These are phyloP conservation scores for Tyrophagus putrescentiae DNA, from an alignment of 1,140 invertebrate species.

Conservation along the genomic window DNA sequence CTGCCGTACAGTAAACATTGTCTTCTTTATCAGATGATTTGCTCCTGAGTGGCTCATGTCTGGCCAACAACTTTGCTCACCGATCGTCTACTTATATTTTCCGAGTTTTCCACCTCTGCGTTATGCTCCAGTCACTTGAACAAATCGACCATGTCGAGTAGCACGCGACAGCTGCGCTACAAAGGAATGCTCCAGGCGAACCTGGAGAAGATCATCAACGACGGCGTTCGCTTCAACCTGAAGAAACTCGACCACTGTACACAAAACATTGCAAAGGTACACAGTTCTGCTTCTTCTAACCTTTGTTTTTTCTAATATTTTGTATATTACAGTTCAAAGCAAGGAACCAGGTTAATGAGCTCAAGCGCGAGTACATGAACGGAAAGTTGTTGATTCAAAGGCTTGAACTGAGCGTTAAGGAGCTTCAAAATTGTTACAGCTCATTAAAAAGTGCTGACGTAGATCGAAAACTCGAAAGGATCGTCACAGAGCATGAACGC, in stretches of 20 bases:
- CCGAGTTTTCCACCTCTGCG: too few species aligned
- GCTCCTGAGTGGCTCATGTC: too few species aligned
- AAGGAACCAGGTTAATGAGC: background rate
- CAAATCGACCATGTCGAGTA: too few species aligned
- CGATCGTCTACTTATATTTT: too few species aligned
- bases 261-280: background rate
- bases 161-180: too few species aligned
- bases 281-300: background rate
- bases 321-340: background rate
- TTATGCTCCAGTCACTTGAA: too few species aligned
- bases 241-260: background rate
- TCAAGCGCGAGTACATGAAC: background rate
- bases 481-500: too few species aligned
- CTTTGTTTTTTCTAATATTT: background rate
- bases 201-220: background rate
- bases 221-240: slow-evolving; percentile 2
- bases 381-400: background rate
- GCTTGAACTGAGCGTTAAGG: background rate
- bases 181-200: background rate
- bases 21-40: too few species aligned
- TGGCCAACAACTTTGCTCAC: too few species aligned
- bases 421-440: slow-evolving; percentile 11
- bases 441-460: background rate
- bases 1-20: too few species aligned
- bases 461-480: background rate